Evolutionary conservation across 2,797 vertebrate genomes (phyloP), one percentile per base, ranked within the genome.

Genomic region (Acrossocheilus wenchowensis): DNA sequence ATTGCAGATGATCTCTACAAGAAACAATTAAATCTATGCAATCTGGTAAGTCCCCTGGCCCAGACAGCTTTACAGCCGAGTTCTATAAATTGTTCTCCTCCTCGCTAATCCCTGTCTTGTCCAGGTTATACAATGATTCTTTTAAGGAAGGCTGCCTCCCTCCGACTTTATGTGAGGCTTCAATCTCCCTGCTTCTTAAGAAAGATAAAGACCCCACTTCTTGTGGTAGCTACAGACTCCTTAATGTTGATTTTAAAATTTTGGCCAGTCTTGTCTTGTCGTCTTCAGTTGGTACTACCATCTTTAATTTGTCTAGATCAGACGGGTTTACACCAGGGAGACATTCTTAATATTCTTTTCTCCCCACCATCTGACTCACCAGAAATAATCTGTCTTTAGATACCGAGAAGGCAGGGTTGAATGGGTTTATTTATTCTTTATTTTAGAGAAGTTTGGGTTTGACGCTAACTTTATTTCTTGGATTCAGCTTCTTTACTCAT

Each of bases 71-170:
- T 15, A 78, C n/a, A 10, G 21, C 23, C 5, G 45, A 79, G 11
- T 79, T 85, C 26, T 85, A 85, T 19, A 85, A 72, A 34, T 57
- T n/a, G 26, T 79, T 72, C 39, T 7, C 60, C 15, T 23, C 30
- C n/a, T 30, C 14, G 4, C 5, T 69, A 12, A 62, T 30, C 23
- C 69, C 81, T 5, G 39, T 39, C 17, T 83, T 83, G 50, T 9
- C 50, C 12, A 82, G 66, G 15, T 21, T 74, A 30, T 45, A n/a
- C 54, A 62, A 48, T 75, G 71, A 60, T 73, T 21, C 34, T 52
- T 52, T 83, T 64, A 68, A 15, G 81, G 41, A 15, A 39, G 68
- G 48, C 50, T 30, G 10, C 8, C 39, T 83, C 8, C 69, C 30
- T 7, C 23, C 5, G 36, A 54, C 50, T 14, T 45, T 75, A 15